Evolutionary conservation across 2,888 invertebrate species (phyloP), one percentile per base, ranked within the genome.

Genomic region (Mythimna pallens): DNA sequence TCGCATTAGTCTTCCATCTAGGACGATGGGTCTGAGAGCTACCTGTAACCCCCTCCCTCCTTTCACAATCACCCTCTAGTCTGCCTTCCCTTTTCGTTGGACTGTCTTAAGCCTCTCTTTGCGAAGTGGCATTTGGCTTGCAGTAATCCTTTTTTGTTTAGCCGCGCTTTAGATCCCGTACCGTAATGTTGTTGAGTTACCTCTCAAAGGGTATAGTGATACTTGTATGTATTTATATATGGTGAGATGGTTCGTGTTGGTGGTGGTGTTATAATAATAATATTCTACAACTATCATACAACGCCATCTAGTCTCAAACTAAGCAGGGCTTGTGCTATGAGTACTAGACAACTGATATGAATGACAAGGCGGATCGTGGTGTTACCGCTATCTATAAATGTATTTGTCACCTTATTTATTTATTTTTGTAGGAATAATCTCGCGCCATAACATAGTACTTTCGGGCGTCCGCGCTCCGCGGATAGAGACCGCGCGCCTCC

Each of bases 121-220:
- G 76, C 68, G 67, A 74, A 81, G 83, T 81, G 79, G 83, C 80
- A 86, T 87, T 86, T 83, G 78, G 79, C 76, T 85, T 72, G 73
- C 67, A 75, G 79, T 87, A 85, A 86, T 86, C 86, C 83, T 86
- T 86, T 85, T 85, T 85, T 86, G 81, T 83, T 85, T 77, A 73
- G 64, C 72, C 70, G 12, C 66, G 58, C 73, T 74, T 81, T 69
- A 73, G 58, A 73, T 61, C 50, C 50, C 50, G 36, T 62, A 62
- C 66, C 67, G 34, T 36, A 70, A 65, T 61, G 57, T 55, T 57
- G 9, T 17, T 40, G 54, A 65, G 64, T n/a, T 57, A 43, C 58
- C 66, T 57, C 59, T 57, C 50, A 57, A 14, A 57, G 22, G 36
- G 58, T 25, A 22, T 34, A 43, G 25, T 9, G 22, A 25, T 54